Conservation (phyloP, 2,113 vertebrate species). For the Leptobrachium ailaonicum region DNA sequence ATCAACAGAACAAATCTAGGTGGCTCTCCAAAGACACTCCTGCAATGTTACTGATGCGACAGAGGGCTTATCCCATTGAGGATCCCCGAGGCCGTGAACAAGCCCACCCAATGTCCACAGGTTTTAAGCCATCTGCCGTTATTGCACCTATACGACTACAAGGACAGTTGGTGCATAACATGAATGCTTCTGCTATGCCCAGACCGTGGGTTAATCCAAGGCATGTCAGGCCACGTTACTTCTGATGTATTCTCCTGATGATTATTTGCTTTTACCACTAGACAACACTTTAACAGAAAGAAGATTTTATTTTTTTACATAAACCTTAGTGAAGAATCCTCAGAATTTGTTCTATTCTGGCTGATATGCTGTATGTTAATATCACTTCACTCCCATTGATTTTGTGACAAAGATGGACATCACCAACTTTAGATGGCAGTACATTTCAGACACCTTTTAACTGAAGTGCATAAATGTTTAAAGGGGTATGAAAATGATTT, state of each 20-base stretch:
- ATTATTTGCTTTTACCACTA: background rate
- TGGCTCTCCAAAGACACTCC: slow-evolving; percentile 64
- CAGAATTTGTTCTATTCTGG: too few species aligned
- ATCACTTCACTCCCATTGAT: too few species aligned
- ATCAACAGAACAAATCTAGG: slow-evolving; percentile 52
- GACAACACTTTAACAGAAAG: background rate
- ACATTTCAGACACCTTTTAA: too few species aligned
- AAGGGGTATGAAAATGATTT: too few species aligned
- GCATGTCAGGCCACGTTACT: slow-evolving; percentile 10
- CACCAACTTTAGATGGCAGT: too few species aligned
- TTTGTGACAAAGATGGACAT: too few species aligned
- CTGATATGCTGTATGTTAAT: too few species aligned
- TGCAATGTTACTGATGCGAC: slow-evolving; percentile 74
- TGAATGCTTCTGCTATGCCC: slow-evolving; percentile 7
- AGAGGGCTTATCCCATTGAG: slow-evolving; percentile 57
- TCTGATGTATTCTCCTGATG: background rate
- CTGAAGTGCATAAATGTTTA: too few species aligned
- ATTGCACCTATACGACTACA: slow-evolving; percentile 38
- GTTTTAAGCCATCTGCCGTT: slow-evolving; percentile 16
- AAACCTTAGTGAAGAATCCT: too few species aligned
- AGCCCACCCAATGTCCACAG: slow-evolving; percentile 2
- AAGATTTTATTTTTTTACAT: background rate
- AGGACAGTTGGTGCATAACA: slow-evolving; percentile 45
- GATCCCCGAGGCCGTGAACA: slow-evolving; percentile 14
- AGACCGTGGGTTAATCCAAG: slow-evolving; percentile 30